Percentiles rank a stretch among this genome's conserved stretches.
Evolutionary conservation across 2,113 vertebrate species (phyloP).

Genomic region (Tachycineta bicolor): DNA sequence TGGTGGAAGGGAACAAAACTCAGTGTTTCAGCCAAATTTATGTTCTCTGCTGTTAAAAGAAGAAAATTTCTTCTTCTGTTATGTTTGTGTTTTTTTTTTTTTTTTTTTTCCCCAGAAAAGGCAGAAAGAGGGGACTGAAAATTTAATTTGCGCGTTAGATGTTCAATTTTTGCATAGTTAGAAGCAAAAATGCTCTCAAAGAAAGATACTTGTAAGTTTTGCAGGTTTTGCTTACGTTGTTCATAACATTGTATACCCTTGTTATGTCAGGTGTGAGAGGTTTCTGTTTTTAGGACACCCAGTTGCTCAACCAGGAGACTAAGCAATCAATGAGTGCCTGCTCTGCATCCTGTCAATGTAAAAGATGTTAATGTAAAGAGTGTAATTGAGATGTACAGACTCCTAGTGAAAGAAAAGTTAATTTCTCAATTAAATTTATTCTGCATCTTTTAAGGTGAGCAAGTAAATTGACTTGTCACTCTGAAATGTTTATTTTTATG

Average conservation of each 20-base stretch:
- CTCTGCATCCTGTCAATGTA: neutral
- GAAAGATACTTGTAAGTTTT: neutral
- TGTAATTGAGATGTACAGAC: neutral
- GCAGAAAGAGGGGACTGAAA: neutral
- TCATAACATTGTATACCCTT: neutral
- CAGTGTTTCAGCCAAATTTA: neutral
- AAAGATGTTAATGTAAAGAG: neutral
- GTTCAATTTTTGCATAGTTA: neutral
- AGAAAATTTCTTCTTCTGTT: neutral
- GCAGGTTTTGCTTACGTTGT: neutral
- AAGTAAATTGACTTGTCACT: neutral
- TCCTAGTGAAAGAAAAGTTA: neutral
- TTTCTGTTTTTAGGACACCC: neutral
- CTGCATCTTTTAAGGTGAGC: neutral
- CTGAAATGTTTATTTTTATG: constrained; percentile 2
- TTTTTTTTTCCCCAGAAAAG: neutral
- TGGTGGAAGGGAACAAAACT: neutral
- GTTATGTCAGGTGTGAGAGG: neutral
- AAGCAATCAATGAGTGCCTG: neutral
- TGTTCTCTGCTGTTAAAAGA: neutral
- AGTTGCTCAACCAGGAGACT: neutral
- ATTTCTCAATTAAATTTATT: neutral
- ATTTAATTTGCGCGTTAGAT: neutral
- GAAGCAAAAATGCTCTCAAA: neutral
- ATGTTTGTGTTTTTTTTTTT: neutral